A percentile compares a stretch with the other conserved stretches of the same genome.
phyloP scores from a whole-genome alignment of 2,113 vertebrate species.

The Pedetes capensis region DNA sequence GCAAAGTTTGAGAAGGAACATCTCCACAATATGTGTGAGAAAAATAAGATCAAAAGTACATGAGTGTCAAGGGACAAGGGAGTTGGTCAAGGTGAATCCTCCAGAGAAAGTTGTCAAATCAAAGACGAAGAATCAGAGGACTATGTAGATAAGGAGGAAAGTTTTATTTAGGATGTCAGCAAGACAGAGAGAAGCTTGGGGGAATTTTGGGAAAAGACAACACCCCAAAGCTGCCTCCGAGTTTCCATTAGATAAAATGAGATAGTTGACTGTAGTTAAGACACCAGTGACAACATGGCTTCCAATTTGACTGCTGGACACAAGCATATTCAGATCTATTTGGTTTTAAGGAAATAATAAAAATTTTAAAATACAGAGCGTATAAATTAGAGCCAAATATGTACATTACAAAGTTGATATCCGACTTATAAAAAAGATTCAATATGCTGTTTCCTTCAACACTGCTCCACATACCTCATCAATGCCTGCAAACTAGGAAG shows the following conservation, averaged over 20 bases:
- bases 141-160: background rate
- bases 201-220: background rate
- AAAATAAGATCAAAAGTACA: background rate
- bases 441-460: background rate
- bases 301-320: background rate
- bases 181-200: background rate
- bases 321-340: background rate
- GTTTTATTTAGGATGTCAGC: background rate
- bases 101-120: background rate
- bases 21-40: background rate
- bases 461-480: background rate
- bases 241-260: background rate
- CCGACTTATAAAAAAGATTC: background rate
- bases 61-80: background rate
- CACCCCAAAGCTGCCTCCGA: background rate
- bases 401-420: background rate
- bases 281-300: background rate
- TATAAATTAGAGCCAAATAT: background rate
- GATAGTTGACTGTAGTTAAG: background rate
- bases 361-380: background rate
- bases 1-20: background rate
- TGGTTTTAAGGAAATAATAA: background rate
- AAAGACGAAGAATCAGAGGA: background rate
- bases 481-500: background rate
- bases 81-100: background rate